These are phyloP conservation scores for Drosophila monieri DNA, from an alignment of 2,888 invertebrate genomes.

Conservation along the genomic window DNA sequence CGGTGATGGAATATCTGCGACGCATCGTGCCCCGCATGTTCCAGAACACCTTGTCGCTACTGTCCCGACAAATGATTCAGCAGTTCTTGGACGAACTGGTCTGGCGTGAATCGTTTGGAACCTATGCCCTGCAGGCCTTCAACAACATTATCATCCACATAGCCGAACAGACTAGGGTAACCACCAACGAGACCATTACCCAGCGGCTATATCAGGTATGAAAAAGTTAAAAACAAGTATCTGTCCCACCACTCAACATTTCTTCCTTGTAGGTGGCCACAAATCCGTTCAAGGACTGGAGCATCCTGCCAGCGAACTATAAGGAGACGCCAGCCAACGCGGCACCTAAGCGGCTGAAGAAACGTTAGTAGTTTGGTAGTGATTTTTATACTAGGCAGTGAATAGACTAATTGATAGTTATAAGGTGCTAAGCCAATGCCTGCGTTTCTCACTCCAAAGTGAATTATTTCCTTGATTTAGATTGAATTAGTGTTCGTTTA, in stretches of 20 bases:
- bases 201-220: constrained; percentile 87
- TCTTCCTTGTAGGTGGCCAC: constrained; percentile 84
- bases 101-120: constrained; percentile 94
- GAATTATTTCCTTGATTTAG: constrained; percentile 7
- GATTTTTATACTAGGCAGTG: constrained; percentile 46
- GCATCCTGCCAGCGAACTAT: constrained; percentile 79
- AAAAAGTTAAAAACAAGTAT: background rate
- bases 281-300: constrained; percentile 89
- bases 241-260: background rate
- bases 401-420: constrained; percentile 33
- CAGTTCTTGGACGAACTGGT: constrained; percentile 95
- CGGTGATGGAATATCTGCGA: constrained; percentile 94
- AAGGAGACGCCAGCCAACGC: constrained; percentile 81
- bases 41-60: constrained; percentile 92
- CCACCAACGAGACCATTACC: constrained; percentile 87
- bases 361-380: constrained; percentile 81
- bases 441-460: constrained; percentile 51
- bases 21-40: constrained; percentile 95
- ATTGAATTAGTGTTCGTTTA: constrained; percentile 1
- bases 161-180: constrained; percentile 90
- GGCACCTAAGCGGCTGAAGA: constrained; percentile 82
- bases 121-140: constrained; percentile 90
- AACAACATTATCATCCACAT: constrained; percentile 92
- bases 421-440: constrained; percentile 49
- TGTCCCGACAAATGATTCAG: constrained; percentile 94